phyloP scores from a whole-genome alignment of 2,113 vertebrate genomes.

The Trogon melanurus region DNA sequence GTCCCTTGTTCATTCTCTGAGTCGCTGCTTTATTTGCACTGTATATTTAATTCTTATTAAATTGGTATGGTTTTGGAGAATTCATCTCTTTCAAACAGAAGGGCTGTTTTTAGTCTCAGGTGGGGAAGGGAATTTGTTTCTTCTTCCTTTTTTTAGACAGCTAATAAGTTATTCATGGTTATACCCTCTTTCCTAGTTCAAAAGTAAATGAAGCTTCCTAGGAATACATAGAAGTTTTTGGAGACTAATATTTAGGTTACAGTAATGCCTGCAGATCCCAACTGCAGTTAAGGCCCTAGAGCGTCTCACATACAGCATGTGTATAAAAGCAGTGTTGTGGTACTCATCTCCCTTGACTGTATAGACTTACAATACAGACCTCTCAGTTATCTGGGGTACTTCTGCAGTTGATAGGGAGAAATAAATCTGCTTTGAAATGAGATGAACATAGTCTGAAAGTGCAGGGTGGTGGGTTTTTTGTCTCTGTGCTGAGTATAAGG shows the following conservation, averaged over 20 bases:
- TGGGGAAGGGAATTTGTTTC: background rate
- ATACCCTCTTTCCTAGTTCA: background rate
- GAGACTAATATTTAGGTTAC: conserved; percentile 6
- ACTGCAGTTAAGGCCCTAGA: background rate
- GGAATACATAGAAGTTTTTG: background rate
- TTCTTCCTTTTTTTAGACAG: background rate
- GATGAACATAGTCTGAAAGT: background rate
- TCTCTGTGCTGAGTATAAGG: background rate
- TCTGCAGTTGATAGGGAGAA: background rate
- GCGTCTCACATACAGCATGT: background rate
- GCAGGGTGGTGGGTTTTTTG: background rate
- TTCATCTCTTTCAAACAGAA: background rate
- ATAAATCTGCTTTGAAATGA: background rate
- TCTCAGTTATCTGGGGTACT: background rate
- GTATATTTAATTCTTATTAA: background rate
- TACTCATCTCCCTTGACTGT: background rate
- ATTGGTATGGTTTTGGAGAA: background rate
- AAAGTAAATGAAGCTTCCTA: background rate
- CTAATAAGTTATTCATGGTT: background rate
- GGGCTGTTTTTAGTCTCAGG: background rate
- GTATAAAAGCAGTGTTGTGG: background rate
- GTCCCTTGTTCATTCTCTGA: background rate
- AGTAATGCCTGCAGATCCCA: background rate
- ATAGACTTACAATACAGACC: background rate
- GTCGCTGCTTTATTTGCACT: background rate